A percentile compares a stretch with the other conserved stretches of the same genome.
phyloP scores from a whole-genome alignment of 2,797 vertebrate genomes.

The Siniperca scherzeri region DNA sequence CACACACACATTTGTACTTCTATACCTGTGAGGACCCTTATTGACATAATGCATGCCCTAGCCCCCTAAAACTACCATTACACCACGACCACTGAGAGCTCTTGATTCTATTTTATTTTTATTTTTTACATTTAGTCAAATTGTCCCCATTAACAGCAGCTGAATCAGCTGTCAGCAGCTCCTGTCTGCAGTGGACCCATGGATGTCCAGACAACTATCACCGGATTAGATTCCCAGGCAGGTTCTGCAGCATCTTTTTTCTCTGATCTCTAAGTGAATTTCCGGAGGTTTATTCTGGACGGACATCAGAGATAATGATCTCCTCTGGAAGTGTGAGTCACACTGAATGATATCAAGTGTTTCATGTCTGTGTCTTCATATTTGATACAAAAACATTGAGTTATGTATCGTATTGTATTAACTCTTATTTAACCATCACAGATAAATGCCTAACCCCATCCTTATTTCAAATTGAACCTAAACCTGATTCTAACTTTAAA shows the following conservation, averaged over 20 bases:
- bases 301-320: constrained; percentile 3
- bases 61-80: not conserved
- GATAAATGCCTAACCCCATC: not conserved
- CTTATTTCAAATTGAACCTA: not conserved
- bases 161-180: not conserved
- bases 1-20: constrained; percentile 6
- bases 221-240: no score
- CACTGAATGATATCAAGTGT: not conserved
- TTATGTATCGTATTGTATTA: not conserved
- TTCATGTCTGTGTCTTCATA: not conserved
- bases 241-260: no score
- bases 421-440: not conserved
- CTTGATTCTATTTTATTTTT: not conserved
- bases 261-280: no score
- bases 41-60: not conserved
- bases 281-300: not conserved
- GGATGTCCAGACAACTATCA: no score
- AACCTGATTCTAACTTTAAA: constrained; percentile 3
- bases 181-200: no score
- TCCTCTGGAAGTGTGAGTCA: not conserved
- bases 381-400: not conserved
- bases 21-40: constrained; percentile 31
- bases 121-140: not conserved
- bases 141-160: no score
- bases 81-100: not conserved